These are phyloP conservation scores for Metopia argyrocephala DNA, from an alignment of 2,888 invertebrate species.

Conservation along the genomic window DNA sequence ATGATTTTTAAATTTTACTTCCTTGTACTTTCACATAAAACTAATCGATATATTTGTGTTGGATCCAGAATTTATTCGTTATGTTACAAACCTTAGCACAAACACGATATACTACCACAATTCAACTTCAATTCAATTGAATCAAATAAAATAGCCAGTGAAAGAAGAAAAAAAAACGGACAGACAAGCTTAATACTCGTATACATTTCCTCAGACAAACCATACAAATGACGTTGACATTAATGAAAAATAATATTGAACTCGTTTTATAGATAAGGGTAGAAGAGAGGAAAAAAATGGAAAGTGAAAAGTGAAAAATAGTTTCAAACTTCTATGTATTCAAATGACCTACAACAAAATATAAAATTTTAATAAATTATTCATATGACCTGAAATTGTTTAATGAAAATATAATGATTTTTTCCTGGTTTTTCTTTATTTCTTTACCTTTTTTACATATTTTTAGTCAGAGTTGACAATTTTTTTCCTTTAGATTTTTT, in stretches of 20 bases:
- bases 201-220: background rate
- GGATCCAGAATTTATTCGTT: too few species aligned
- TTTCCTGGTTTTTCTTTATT: background rate
- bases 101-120: too few species aligned
- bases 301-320: background rate
- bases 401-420: slow-evolving; percentile 32
- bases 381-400: slow-evolving; percentile 47
- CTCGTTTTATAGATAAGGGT: too few species aligned
- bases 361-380: slow-evolving; percentile 38
- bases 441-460: background rate
- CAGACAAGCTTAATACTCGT: background rate
- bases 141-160: background rate
- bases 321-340: background rate
- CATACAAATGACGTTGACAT: background rate
- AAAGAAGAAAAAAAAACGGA: background rate
- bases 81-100: too few species aligned
- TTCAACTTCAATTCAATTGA: too few species aligned
- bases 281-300: too few species aligned
- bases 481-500: background rate
- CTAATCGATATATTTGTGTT: too few species aligned
- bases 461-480: slow-evolving; percentile 17
- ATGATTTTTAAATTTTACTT: too few species aligned
- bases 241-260: background rate
- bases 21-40: too few species aligned
- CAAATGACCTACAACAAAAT: slow-evolving; percentile 28